These are phyloP conservation scores for Myotis findleyi DNA, from an alignment of 2,797 vertebrate species.

Conservation along the genomic window DNA sequence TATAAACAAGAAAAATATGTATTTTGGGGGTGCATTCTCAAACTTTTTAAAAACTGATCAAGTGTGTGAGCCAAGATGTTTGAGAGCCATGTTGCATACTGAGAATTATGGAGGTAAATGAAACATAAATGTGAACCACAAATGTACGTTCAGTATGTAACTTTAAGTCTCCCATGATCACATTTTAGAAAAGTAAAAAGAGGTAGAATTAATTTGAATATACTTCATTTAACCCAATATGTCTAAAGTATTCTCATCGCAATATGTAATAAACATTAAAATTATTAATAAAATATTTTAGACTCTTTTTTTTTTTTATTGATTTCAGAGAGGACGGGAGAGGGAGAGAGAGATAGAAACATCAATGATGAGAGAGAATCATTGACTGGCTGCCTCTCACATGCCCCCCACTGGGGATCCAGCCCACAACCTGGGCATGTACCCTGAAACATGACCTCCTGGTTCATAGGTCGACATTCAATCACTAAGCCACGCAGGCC, in stretches of 20 bases:
- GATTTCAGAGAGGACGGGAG: too few relatives aligned
- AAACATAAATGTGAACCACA: background rate
- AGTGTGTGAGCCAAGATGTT: background rate
- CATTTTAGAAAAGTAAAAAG: background rate
- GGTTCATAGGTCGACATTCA: too few relatives aligned
- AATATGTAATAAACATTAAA: constrained; percentile 15
- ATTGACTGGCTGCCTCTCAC: too few relatives aligned
- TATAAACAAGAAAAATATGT: background rate
- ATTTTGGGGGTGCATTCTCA: background rate
- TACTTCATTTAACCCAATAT: constrained; percentile 4
- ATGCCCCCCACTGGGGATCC: too few relatives aligned
- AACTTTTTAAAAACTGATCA: background rate
- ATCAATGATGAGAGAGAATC: too few relatives aligned
- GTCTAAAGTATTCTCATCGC: constrained; percentile 29
- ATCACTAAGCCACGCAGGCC: too few relatives aligned
- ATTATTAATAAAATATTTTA: background rate
- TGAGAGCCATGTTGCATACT: background rate
- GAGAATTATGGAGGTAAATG: too few relatives aligned
- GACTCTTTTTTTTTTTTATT: background rate
- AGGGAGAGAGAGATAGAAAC: too few relatives aligned
- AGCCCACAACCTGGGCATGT: too few relatives aligned
- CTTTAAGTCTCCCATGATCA: background rate
- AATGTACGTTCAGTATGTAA: background rate
- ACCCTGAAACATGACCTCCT: too few relatives aligned
- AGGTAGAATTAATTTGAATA: background rate